These are phyloP conservation scores for Liodrosophila aerea DNA, from an alignment of 2,888 invertebrate genomes.

Conservation along the genomic window DNA sequence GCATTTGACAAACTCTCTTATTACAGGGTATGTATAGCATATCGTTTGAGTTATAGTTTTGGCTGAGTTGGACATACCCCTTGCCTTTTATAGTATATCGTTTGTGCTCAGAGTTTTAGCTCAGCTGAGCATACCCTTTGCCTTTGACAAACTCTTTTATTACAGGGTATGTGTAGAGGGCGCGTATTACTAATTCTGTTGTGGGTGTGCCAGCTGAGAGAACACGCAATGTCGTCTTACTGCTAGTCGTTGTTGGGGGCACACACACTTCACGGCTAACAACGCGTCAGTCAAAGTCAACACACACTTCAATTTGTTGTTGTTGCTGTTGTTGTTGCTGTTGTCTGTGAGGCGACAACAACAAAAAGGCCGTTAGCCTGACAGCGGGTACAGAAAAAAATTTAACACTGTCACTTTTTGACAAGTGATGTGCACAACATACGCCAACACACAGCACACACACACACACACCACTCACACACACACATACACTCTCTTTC, in stretches of 20 bases:
- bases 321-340: conserved; percentile 16
- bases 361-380: conserved; percentile 17
- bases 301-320: conserved; percentile 61
- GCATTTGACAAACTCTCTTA: too few relatives aligned
- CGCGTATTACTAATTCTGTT: conserved; percentile 12
- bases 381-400: conserved; percentile 49
- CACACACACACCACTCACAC: not conserved
- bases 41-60: not conserved
- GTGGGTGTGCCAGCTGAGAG: conserved; percentile 36
- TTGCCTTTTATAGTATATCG: too few relatives aligned
- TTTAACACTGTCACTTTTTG: conserved; percentile 70
- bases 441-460: not conserved
- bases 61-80: too few relatives aligned
- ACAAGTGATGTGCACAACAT: conserved; percentile 44
- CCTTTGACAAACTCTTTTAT: too few relatives aligned
- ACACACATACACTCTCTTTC: conserved; percentile 1
- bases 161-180: not conserved
- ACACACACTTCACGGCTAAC: conserved; percentile 68
- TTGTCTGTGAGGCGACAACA: conserved; percentile 18
- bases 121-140: too few relatives aligned
- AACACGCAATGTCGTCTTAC: conserved; percentile 47
- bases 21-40: too few relatives aligned
- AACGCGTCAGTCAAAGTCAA: conserved; percentile 75
- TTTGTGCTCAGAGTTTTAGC: not conserved
- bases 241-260: conserved; percentile 2